Evolutionary conservation across 2,113 vertebrate species (phyloP).

Genomic region (Spea multiplicata): DNA sequence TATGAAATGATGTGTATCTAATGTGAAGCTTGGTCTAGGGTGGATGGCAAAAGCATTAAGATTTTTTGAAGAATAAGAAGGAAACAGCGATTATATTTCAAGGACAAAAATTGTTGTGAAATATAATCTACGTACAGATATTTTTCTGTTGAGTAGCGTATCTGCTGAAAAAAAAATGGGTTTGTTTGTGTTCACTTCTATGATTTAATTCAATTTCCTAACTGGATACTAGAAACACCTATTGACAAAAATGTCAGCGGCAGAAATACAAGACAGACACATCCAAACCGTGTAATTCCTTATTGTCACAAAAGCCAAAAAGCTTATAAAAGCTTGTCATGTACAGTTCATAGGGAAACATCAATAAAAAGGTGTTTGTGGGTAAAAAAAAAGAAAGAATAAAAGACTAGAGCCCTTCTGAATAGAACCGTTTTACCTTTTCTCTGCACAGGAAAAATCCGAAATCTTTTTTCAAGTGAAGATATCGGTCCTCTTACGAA

Average conservation of each 20-base stretch:
- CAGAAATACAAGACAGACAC: slow-evolving; percentile 36
- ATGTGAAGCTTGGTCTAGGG: too few relatives aligned
- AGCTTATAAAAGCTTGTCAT: slow-evolving; percentile 42
- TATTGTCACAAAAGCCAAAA: slow-evolving; percentile 14
- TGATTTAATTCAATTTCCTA: slow-evolving; percentile 31
- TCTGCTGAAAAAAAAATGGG: background rate
- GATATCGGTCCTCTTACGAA: slow-evolving; percentile 58
- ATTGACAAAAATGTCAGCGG: slow-evolving; percentile 41
- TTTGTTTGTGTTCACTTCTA: slow-evolving; percentile 12
- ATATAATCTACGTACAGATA: background rate
- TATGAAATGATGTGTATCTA: too few relatives aligned
- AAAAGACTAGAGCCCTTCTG: slow-evolving; percentile 5
- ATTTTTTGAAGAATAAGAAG: background rate
- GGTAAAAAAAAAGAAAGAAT: slow-evolving; percentile 22
- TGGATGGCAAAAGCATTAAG: too few relatives aligned
- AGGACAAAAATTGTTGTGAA: background rate
- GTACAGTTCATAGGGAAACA: slow-evolving; percentile 8
- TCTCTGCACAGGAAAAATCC: slow-evolving; percentile 56
- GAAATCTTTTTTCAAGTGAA: slow-evolving; percentile 53
- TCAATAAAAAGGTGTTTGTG: slow-evolving; percentile 21
- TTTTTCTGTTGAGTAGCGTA: background rate
- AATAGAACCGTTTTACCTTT: background rate
- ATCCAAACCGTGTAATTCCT: slow-evolving; percentile 26
- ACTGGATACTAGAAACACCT: slow-evolving; percentile 25
- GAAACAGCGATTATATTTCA: background rate